Conservation (phyloP, 1,140 invertebrate species). For the Lucilia cuprina region DNA sequence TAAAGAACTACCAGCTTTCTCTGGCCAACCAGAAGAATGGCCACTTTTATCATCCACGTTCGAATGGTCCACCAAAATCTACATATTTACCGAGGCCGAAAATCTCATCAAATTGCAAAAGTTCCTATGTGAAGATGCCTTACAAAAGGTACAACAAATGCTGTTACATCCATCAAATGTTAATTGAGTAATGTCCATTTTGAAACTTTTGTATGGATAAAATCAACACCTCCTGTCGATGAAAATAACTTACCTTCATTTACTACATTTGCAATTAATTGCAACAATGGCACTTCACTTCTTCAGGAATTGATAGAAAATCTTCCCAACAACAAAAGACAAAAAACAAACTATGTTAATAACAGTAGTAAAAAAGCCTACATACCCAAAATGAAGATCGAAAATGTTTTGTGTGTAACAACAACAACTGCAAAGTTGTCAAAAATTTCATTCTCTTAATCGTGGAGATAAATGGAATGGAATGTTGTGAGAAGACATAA, state of each 20-base stretch:
- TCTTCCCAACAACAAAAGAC: neutral
- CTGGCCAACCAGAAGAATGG: slow-evolving; percentile 38
- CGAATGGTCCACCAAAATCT: slow-evolving; percentile 2
- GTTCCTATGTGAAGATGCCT: slow-evolving; percentile 39
- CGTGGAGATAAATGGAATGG: slow-evolving; percentile 3
- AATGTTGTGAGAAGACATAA: neutral
- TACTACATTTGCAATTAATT: neutral
- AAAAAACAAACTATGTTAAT: neutral
- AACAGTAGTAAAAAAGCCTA: neutral
- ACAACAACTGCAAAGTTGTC: slow-evolving; percentile 1
- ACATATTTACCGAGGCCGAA: neutral
- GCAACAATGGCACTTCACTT: neutral
- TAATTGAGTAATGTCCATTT: neutral
- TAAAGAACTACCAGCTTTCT: slow-evolving; percentile 36
- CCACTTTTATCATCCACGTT: slow-evolving; percentile 28
- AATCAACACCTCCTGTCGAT: neutral
- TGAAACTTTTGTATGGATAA: neutral
- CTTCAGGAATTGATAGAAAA: neutral
- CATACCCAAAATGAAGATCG: neutral
- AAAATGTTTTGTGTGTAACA: neutral
- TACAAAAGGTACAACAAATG: neutral
- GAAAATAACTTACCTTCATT: neutral
- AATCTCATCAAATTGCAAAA: slow-evolving; percentile 40
- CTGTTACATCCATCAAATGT: neutral
- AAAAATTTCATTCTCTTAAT: neutral